phyloP scores from a whole-genome alignment of 2,113 vertebrate genomes.

The Cisticola juncidis region DNA sequence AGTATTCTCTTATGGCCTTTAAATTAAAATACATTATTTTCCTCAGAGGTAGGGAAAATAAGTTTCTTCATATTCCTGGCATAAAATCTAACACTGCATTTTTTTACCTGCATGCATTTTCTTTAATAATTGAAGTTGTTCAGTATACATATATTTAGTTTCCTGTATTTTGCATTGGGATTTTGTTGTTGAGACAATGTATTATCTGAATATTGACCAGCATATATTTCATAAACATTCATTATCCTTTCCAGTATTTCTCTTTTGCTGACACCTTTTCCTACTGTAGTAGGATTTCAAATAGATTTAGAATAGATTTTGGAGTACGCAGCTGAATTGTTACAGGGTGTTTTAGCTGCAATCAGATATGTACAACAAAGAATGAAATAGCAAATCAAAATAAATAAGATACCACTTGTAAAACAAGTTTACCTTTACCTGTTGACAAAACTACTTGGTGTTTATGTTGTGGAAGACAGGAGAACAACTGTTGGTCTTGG shows the following conservation, averaged over 20 bases:
- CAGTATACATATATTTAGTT: neutral
- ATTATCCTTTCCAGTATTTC: neutral
- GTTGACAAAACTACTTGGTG: neutral
- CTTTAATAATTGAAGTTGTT: neutral
- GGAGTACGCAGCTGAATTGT: neutral
- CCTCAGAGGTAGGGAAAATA: neutral
- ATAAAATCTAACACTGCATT: neutral
- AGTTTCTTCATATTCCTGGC: neutral
- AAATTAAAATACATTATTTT: constrained; percentile 37
- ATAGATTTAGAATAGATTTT: neutral
- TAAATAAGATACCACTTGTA: neutral
- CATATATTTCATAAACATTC: neutral
- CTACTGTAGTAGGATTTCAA: neutral
- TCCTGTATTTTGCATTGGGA: neutral
- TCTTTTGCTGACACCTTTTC: neutral
- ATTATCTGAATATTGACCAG: neutral
- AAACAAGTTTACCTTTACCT: neutral
- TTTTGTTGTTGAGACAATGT: neutral
- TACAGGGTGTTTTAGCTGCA: neutral
- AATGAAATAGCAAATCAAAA: neutral
- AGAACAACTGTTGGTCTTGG: neutral
- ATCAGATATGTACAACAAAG: neutral
- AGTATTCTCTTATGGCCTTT: constrained; percentile 14
- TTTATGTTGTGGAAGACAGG: neutral
- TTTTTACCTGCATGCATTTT: neutral